These are phyloP conservation scores for Garrulus glandarius DNA, from an alignment of 2,797 vertebrate species.

Conservation along the genomic window DNA sequence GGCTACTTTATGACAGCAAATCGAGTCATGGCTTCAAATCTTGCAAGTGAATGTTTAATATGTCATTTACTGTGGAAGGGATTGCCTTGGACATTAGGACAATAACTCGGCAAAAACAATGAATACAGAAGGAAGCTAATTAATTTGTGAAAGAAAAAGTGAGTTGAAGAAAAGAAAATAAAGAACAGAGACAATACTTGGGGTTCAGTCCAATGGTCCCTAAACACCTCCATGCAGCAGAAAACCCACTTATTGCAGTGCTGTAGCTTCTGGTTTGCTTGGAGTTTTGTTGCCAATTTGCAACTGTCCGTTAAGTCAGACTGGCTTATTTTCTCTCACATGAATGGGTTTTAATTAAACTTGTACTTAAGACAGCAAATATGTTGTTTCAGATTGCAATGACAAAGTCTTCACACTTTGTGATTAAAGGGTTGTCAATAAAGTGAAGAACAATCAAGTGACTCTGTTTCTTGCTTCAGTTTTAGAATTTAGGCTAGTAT, in stretches of 20 bases:
- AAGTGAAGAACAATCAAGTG: neutral
- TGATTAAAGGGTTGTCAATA: neutral
- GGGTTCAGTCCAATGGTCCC: neutral
- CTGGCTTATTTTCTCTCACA: neutral
- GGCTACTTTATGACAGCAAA: neutral
- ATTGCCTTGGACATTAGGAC: neutral
- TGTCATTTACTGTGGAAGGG: neutral
- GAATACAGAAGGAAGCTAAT: neutral
- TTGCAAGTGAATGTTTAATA: neutral
- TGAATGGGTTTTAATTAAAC: slow-evolving; percentile 3
- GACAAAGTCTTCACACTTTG: neutral
- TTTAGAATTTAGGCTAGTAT: neutral
- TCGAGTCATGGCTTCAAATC: neutral
- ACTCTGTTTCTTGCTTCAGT: neutral
- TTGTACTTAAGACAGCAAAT: slow-evolving; percentile 6
- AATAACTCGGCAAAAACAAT: neutral
- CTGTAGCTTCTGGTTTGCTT: neutral
- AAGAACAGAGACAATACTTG: neutral
- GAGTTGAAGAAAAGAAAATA: neutral
- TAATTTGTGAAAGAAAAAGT: neutral
- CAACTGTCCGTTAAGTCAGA: neutral
- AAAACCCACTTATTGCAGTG: neutral
- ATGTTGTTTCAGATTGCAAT: neutral
- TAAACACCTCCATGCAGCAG: neutral
- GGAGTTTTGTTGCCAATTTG: neutral